These are phyloP conservation scores for Popillia japonica DNA, from an alignment of 1,140 invertebrate species.

Conservation along the genomic window DNA sequence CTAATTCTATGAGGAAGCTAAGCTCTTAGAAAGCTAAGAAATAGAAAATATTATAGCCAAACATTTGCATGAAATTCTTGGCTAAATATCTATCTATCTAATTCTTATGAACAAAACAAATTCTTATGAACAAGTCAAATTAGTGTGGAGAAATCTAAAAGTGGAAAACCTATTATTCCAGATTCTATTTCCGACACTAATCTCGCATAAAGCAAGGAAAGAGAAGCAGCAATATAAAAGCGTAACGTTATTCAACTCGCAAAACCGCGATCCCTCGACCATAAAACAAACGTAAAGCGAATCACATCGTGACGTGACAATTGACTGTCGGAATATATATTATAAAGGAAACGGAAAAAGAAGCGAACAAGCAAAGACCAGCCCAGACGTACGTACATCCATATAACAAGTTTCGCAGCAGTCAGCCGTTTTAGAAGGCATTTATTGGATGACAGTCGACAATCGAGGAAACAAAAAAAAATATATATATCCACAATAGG, in stretches of 20 bases:
- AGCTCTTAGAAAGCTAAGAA: too few relatives aligned
- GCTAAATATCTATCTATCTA: too few relatives aligned
- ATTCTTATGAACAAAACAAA: too few relatives aligned
- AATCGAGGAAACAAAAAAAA: not conserved
- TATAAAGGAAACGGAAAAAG: not conserved
- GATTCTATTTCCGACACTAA: not conserved
- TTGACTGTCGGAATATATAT: slow-evolving; percentile 25
- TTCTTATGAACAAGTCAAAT: too few relatives aligned
- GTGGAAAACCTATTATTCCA: not conserved
- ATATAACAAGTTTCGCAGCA: not conserved
- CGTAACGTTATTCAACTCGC: not conserved
- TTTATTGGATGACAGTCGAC: slow-evolving; percentile 8
- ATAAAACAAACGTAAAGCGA: slow-evolving; percentile 6
- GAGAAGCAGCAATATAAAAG: not conserved
- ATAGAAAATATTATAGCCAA: too few relatives aligned
- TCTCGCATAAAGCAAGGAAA: not conserved
- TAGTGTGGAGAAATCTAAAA: not conserved
- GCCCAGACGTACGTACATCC: not conserved
- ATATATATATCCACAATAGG: not conserved
- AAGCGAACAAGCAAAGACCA: not conserved
- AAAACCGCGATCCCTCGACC: not conserved
- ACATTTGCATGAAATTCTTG: too few relatives aligned
- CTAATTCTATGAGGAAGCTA: too few relatives aligned
- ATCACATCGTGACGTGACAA: slow-evolving; percentile 29
- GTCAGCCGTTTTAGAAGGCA: not conserved